Evolutionary conservation across 2,888 invertebrate species (phyloP), one percentile per base, ranked within the genome.

Genomic region (Lasioglossum calceatum): DNA sequence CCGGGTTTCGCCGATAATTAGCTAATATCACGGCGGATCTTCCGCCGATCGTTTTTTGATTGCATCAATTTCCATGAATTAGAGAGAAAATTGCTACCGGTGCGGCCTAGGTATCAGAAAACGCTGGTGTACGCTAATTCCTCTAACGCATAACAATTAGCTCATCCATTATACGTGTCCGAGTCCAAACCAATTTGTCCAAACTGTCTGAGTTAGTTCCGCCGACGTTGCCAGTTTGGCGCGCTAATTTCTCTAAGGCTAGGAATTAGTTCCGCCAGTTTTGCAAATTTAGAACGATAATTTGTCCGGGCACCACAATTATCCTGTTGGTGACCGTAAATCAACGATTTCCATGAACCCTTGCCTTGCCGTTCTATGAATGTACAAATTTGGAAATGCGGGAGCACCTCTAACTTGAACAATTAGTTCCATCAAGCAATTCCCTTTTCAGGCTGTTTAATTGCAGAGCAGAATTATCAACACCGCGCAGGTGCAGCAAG

Each of bases 181-280:
- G 67, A 39, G 77, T 32, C 47, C 19, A 8, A 32, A 32, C 67
- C 77, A 77, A 67, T 67, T 77, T 77, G 77, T 67, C 77, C 64
- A 32, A 77, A 8, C 50, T 36, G 67, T 67, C 42, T 42, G 67
- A 47, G 47, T 67, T 47, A 77, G 77, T 77, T 77, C 67, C 67
- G 77, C 77, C 36, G 47, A 14, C 77, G 44, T n/a, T 47, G 44
- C 77, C 27, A 67, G 64, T 77, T 77, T 50, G 67, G n/a, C 36
- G 27, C 32, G 77, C 36, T 77, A 67, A 67, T 77, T 77, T 67
- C 16, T 77, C 77, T 50, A 32, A 27, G 27, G 32, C 44, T 8
- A 19, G 44, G 47, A 77, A 77, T 77, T 64, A 77, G 77, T 77
- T 77, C 47, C 77, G 77, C 77, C 36, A 77, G 32, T 67, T 36